Conservation (phyloP, 2,113 vertebrate genomes). For the Gila orcuttii region DNA sequence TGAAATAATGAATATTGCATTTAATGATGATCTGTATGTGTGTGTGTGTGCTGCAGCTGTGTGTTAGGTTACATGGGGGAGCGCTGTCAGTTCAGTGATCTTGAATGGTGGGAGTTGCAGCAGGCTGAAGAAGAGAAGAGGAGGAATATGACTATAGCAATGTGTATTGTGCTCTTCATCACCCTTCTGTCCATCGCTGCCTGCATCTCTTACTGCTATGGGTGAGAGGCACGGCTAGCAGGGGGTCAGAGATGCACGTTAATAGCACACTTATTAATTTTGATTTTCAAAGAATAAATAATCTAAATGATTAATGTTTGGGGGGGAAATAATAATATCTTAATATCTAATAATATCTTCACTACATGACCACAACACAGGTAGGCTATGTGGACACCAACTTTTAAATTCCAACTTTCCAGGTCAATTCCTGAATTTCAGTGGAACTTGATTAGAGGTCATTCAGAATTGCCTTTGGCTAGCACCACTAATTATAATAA, state of each 20-base stretch:
- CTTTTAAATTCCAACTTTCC: neutral
- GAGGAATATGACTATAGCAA: conserved; percentile 69
- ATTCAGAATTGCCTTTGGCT: neutral
- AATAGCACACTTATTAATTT: neutral
- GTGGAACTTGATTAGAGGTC: neutral
- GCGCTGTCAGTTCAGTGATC: conserved; percentile 88
- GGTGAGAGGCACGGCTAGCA: conserved; percentile 70
- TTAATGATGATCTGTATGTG: conserved; percentile 7
- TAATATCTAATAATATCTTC: neutral
- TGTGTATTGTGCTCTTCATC: conserved; percentile 66
- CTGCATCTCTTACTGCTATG: conserved; percentile 76
- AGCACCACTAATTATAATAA: neutral
- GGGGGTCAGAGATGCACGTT: neutral
- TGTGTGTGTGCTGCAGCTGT: conserved; percentile 75
- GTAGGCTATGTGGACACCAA: neutral
- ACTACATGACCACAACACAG: neutral
- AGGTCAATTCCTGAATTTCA: neutral
- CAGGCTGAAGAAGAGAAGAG: conserved; percentile 72
- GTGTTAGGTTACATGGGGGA: conserved; percentile 83
- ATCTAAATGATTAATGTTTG: neutral
- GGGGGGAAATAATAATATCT: neutral
- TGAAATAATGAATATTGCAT: neutral
- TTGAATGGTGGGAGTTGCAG: conserved; percentile 89
- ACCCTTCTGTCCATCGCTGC: conserved; percentile 76
- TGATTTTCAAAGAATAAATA: neutral